These are phyloP conservation scores for Drosophila pruinosa DNA, from an alignment of 1,140 invertebrate species.

Conservation along the genomic window DNA sequence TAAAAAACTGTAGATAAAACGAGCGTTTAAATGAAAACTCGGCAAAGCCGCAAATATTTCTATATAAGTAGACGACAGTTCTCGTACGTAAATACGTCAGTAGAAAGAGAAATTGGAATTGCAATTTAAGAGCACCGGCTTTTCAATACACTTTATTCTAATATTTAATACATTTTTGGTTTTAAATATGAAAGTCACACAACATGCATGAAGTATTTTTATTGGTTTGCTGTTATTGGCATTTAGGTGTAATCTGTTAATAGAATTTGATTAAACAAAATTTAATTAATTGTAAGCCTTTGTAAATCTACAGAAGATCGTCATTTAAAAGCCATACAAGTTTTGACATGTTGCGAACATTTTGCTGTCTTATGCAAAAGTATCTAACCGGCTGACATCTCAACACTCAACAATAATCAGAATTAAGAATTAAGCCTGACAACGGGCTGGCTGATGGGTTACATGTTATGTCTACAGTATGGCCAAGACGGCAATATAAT, in stretches of 20 bases:
- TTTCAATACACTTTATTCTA: not conserved
- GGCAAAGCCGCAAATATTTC: slow-evolving; percentile 18
- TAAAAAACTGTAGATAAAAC: slow-evolving; percentile 30
- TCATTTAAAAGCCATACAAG: slow-evolving; percentile 23
- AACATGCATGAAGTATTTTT: not conserved
- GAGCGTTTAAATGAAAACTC: slow-evolving; percentile 2
- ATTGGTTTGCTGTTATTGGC: not conserved
- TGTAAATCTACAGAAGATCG: not conserved
- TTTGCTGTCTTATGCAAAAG: slow-evolving; percentile 26
- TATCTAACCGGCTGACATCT: slow-evolving; percentile 7
- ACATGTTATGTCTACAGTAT: not conserved
- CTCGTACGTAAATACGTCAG: slow-evolving; percentile 1
- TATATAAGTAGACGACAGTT: not conserved
- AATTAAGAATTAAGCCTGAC: slow-evolving; percentile 27
- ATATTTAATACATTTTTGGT: not conserved
- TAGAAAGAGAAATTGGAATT: not conserved
- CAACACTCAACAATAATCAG: slow-evolving; percentile 33
- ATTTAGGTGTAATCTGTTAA: not conserved
- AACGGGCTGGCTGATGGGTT: not conserved
- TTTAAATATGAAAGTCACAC: too few relatives aligned
- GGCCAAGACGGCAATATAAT: slow-evolving; percentile 16
- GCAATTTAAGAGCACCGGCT: not conserved
- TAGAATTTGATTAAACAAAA: slow-evolving; percentile 18
- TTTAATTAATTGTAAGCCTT: slow-evolving; percentile 29
- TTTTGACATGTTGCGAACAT: slow-evolving; percentile 42